Base-by-base conservation (phyloP, 2,113 vertebrate species). In the Tichodroma muraria region DNA sequence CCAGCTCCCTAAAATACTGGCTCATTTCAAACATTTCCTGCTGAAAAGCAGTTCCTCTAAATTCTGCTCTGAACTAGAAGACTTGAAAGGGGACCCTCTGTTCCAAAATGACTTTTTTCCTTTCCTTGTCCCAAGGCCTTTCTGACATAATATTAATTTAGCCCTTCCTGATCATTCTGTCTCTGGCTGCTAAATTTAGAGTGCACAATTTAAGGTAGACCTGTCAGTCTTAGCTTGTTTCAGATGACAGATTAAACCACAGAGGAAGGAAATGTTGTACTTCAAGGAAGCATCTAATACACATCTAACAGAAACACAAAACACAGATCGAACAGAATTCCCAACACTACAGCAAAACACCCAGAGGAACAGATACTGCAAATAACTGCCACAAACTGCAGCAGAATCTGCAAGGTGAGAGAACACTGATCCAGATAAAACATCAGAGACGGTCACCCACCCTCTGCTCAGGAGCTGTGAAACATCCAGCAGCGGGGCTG, bases 71-170 rank as follows among this genome's bases (percentile, higher is more conserved):
- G 52, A 83, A 75, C 64, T 66, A 15, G 16, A 33, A 85, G 64
- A 88, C 79, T 71, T 92, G 50, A 94, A 96, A 96, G 71, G 64
- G 45, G 40, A 95, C 80, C 27, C 44, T 91, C 59, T 93, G 89
- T 85, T 96, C 90, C 81, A 91, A 93, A 94, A 3, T 84, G 90
- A 82, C 65, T 86, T 84, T 93, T 87, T 88, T 88, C 88, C 83
- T 82, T 93, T 80, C 72, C 64, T 90, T 95, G 61, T 94, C 93
- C 91, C 89, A 96, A 93, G 95, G 93, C 85, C 79, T 80, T 92
- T 92, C 75, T 28, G 93, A 92, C 93, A 97, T 86, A 90, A 88
- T 72, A 94, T 87, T 96, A 96, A 96, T 93, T 94, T 91, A 96
- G 91, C 40, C 85, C 83, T 96, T 96, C 93, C 93, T 93, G 96